Percentiles rank a stretch among this genome's conserved stretches.
phyloP scores from a whole-genome alignment of 2,113 vertebrate genomes.

The Synodontis membranacea region DNA sequence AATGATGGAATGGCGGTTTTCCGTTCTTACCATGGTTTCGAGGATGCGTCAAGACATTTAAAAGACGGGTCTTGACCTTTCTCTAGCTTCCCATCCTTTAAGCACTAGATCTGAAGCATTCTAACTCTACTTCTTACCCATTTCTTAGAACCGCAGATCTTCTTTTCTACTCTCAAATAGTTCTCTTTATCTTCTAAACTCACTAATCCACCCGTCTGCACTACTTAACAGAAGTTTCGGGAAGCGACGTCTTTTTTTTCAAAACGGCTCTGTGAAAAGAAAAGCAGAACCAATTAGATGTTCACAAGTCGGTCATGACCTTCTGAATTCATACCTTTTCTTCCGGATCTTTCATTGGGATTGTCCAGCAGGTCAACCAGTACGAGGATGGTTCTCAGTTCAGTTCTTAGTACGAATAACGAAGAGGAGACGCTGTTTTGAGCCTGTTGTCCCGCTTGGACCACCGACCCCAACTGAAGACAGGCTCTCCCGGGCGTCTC shows the following conservation, averaged over 20 bases:
- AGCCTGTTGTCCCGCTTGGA: conserved; percentile 63
- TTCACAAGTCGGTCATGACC: neutral
- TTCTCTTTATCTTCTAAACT: neutral
- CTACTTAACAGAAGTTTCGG: neutral
- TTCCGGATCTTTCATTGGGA: neutral
- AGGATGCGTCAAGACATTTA: neutral
- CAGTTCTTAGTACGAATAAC: neutral
- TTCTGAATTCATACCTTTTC: conserved; percentile 39
- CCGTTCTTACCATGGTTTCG: conserved; percentile 56
- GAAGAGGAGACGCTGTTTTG: conserved; percentile 24
- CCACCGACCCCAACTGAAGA: conserved; percentile 68
- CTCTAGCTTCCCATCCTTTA: neutral
- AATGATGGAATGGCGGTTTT: conserved; percentile 55
- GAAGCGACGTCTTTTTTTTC: neutral
- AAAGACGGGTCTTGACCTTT: neutral
- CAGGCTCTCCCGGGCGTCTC: conserved; percentile 72
- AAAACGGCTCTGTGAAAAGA: conserved; percentile 28
- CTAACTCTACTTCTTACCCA: conserved; percentile 18
- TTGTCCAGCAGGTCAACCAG: conserved; percentile 32
- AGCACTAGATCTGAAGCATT: neutral
- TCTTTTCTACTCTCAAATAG: neutral
- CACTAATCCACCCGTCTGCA: conserved; percentile 5
- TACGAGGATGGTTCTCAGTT: neutral
- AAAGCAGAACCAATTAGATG: conserved; percentile 27
- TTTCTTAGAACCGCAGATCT: neutral